Evolutionary conservation across 2,888 invertebrate genomes (phyloP), one percentile per base, ranked within the genome.

Genomic region (Ceratothoa steindachneri): DNA sequence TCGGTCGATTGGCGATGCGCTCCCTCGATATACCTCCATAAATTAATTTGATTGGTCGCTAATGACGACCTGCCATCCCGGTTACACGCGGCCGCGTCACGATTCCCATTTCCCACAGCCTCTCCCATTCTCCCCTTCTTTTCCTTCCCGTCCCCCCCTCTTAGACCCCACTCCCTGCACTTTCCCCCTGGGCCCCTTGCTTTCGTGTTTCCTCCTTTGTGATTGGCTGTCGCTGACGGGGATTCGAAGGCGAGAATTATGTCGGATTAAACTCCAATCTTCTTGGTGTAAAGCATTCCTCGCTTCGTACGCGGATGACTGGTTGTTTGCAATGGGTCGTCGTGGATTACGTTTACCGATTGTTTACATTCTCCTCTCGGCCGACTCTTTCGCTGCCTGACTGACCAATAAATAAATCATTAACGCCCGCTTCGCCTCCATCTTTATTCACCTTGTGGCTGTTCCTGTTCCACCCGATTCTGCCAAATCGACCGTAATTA

Each of bases 51-150:
- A 60, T 60, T 60, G 24, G 60, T 9, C 60, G 60, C 19, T 60
- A 60, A 60, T 60, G 60, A 60, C 60, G 60, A 60, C 60, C 60
- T 60, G 60, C 27, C 60, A 24, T 60, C 19, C 27, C 12, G 22
- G 60, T 15, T 60, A 60, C 60, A 60, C 60, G 60, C 60, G 60
- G 60, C 60, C 60, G 19, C 60, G 60, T 60, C 60, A 60, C 60
- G 60, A 60, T 24, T 29, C 67, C 30, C 65, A 28, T 29, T 65
- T 22, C 24, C n/a, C 65, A 28, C 65, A 28, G 19, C 30, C 67
- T 30, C 30, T 30, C 30, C 30, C 29, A 19, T 30, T 30, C 12
- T 30, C 31, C 31, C 31, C 27, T 22, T 41, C 67, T 67, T 31
- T 30, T 0, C 7, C 1, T 19, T 24, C 60, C 27, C 24, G 12